phyloP scores from a whole-genome alignment of 1,140 invertebrate species.

The Solenopsis invicta region DNA sequence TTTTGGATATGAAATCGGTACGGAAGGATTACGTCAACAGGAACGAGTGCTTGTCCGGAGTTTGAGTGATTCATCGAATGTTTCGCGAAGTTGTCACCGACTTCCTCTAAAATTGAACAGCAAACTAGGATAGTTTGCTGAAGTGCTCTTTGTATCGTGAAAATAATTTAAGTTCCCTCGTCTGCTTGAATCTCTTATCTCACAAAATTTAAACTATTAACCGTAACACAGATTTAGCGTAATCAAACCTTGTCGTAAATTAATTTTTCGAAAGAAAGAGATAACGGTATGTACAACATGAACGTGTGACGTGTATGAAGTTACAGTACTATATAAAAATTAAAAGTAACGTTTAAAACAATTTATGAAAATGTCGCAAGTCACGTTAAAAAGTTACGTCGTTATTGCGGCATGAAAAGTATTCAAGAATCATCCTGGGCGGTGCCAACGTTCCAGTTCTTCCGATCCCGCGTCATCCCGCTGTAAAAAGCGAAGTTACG shows the following conservation, averaged over 20 bases:
- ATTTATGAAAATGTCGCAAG: not conserved
- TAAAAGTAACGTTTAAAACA: not conserved
- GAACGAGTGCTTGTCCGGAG: constrained; percentile 25
- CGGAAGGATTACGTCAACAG: constrained; percentile 18
- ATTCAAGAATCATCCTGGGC: constrained; percentile 42
- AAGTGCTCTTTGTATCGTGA: not conserved
- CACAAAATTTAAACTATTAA: not conserved
- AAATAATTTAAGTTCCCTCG: constrained; percentile 11
- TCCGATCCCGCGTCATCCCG: constrained; percentile 13
- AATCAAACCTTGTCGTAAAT: not conserved
- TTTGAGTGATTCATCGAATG: constrained; percentile 51
- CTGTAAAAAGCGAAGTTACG: not conserved
- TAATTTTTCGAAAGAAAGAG: not conserved
- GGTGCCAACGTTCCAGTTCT: constrained; percentile 22
- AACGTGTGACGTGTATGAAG: not conserved
- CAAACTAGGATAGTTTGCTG: not conserved
- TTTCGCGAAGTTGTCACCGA: constrained; percentile 38
- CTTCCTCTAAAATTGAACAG: constrained; percentile 51
- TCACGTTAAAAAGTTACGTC: constrained; percentile 38
- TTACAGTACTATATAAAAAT: constrained; percentile 4
- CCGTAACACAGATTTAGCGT: not conserved
- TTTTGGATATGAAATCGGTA: not conserved
- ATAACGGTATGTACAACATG: not conserved
- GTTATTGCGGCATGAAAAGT: constrained; percentile 7
- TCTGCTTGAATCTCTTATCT: not conserved